These are phyloP conservation scores for Cyanoliseus patagonus DNA, from an alignment of 2,113 vertebrate species.

Conservation along the genomic window DNA sequence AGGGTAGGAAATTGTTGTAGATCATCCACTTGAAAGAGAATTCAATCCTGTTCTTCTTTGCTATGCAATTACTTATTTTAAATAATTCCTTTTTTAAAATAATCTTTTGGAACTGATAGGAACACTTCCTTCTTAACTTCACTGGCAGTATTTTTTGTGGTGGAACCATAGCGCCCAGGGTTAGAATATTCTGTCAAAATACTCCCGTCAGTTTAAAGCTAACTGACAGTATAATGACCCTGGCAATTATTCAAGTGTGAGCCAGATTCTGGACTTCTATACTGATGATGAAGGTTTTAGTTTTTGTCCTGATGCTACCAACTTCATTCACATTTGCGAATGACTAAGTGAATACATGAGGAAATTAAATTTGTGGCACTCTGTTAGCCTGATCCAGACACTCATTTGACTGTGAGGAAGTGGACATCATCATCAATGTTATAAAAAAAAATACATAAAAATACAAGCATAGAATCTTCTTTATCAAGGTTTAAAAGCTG, in stretches of 20 bases:
- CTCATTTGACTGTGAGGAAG: neutral
- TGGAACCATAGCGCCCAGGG: neutral
- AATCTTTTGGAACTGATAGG: neutral
- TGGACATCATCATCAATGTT: neutral
- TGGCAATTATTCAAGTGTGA: neutral
- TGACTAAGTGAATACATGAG: neutral
- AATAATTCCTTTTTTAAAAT: neutral
- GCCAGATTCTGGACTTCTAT: neutral
- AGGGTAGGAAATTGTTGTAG: neutral
- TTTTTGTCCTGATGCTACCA: neutral
- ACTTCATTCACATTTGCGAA: neutral
- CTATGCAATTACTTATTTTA: neutral
- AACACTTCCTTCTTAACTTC: neutral
- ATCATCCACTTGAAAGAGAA: neutral
- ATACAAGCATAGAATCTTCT: neutral
- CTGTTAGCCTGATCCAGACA: neutral
- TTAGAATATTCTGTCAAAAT: neutral
- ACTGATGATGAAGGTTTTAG: neutral
- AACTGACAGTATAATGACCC: neutral
- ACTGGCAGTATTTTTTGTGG: neutral
- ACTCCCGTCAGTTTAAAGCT: rapidly evolving
- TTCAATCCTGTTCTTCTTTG: neutral
- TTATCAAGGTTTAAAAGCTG: neutral
- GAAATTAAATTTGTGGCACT: neutral
- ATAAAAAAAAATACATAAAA: neutral